Percentiles rank a stretch among this genome's conserved stretches.
Conservation (phyloP, 2,113 vertebrate genomes). For the Anhinga rufa region DNA sequence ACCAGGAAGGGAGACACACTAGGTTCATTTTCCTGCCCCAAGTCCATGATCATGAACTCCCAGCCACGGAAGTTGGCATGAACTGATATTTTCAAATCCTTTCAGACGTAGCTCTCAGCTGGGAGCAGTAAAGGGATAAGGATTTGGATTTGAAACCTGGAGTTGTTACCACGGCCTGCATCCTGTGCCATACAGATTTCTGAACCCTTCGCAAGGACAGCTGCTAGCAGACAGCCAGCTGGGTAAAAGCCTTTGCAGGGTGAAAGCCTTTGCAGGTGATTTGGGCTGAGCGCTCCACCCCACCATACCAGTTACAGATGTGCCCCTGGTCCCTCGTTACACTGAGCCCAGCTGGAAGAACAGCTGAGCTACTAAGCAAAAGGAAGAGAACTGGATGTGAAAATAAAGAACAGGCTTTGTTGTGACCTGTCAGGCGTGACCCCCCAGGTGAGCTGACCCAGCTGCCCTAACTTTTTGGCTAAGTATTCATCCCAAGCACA, state of each 20-base stretch:
- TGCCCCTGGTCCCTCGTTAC: not conserved
- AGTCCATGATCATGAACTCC: not conserved
- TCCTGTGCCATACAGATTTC: not conserved
- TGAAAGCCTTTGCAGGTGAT: not conserved
- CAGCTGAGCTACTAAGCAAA: not conserved
- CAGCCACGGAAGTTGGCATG: not conserved
- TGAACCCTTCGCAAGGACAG: not conserved
- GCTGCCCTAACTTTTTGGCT: not conserved
- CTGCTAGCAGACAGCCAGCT: not conserved
- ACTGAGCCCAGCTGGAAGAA: not conserved
- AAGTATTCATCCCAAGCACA: not conserved
- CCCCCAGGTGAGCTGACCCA: rapidly evolving
- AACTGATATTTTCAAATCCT: not conserved
- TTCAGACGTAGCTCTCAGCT: not conserved
- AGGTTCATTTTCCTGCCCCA: not conserved
- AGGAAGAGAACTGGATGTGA: not conserved
- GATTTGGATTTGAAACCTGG: not conserved
- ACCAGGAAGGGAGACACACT: not conserved
- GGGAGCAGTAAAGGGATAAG: not conserved
- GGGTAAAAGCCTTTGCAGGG: not conserved
- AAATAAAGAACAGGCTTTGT: not conserved
- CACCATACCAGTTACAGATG: rapidly evolving
- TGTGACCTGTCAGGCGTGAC: not conserved
- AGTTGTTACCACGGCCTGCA: not conserved
- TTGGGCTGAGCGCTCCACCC: not conserved